phyloP scores from a whole-genome alignment of 2,888 invertebrate species.

The Aspidapion aeneum region DNA sequence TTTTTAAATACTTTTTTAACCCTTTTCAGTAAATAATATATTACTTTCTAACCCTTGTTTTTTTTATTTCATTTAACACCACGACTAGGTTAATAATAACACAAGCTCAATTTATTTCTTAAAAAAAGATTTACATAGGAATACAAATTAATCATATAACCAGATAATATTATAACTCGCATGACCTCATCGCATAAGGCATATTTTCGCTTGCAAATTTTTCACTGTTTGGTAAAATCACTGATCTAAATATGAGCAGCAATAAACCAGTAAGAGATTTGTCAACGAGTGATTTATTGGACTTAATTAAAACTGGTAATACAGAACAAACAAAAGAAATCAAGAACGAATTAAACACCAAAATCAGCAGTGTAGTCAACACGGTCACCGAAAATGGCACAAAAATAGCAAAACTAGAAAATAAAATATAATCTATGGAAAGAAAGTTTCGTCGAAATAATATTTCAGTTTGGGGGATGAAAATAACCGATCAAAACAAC shows the following conservation, averaged over 20 bases:
- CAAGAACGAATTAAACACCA: not conserved
- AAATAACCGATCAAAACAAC: not conserved
- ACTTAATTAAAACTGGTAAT: not conserved
- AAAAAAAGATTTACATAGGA: no score
- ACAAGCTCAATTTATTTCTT: no score
- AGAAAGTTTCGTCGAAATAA: not conserved
- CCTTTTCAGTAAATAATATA: no score
- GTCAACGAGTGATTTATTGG: not conserved
- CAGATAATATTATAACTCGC: no score
- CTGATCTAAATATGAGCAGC: not conserved
- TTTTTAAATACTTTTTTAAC: no score
- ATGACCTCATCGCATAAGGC: no score
- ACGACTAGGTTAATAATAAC: no score
- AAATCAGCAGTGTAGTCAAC: not conserved
- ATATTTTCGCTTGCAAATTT: no score
- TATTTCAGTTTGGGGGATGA: not conserved
- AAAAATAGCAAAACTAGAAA: not conserved
- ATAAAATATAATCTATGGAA: not conserved
- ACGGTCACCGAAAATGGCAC: not conserved
- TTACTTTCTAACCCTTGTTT: no score
- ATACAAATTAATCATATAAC: no score
- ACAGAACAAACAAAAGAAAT: not conserved
- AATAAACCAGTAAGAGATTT: not conserved
- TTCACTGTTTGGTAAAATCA: no score
- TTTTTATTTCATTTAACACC: no score